These are phyloP conservation scores for Caenorhabditis panamensis DNA, from an alignment of 2,888 invertebrate genomes.

Conservation along the genomic window DNA sequence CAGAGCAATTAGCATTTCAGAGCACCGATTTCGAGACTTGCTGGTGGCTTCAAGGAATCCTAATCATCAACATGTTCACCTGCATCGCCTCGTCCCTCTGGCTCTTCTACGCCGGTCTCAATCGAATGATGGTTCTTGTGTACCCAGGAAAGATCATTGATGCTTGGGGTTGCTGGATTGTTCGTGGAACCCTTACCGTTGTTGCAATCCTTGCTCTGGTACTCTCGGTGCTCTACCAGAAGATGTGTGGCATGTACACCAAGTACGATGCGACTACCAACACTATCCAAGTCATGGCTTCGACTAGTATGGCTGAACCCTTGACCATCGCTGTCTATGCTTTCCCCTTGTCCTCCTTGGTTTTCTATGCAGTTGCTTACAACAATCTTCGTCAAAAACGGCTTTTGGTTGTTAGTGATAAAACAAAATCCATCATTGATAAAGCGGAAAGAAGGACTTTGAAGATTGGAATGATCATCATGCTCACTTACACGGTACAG, in stretches of 20 bases:
- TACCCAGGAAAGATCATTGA: conserved; percentile 24
- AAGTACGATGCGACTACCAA: conserved; percentile 37
- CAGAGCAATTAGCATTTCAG: no score
- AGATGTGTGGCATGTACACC: conserved; percentile 45
- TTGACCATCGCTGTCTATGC: conserved; percentile 38
- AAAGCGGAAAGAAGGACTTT: conserved; percentile 44
- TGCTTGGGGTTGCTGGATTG: conserved; percentile 39
- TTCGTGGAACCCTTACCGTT: conserved; percentile 30
- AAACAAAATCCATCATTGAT: conserved; percentile 48
- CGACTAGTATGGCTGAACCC: conserved; percentile 35
- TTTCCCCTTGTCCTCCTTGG: conserved; percentile 42
- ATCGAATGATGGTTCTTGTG: conserved; percentile 57
- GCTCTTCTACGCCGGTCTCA: conserved; percentile 55
- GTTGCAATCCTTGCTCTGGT: conserved; percentile 28
- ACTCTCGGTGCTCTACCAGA: conserved; percentile 40
- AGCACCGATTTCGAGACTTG: conserved; percentile 31
- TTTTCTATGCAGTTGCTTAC: conserved; percentile 50
- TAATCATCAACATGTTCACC: conserved; percentile 53
- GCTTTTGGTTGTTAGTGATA: conserved; percentile 44
- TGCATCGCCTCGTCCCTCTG: conserved; percentile 53
- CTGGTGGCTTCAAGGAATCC: conserved; percentile 36
- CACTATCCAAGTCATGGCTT: conserved; percentile 33
- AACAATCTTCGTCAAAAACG: conserved; percentile 47
- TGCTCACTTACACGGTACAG: conserved; percentile 44
- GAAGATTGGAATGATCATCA: conserved; percentile 50